These are phyloP conservation scores for Melanerpes formicivorus DNA, from an alignment of 2,113 vertebrate species.

Conservation along the genomic window DNA sequence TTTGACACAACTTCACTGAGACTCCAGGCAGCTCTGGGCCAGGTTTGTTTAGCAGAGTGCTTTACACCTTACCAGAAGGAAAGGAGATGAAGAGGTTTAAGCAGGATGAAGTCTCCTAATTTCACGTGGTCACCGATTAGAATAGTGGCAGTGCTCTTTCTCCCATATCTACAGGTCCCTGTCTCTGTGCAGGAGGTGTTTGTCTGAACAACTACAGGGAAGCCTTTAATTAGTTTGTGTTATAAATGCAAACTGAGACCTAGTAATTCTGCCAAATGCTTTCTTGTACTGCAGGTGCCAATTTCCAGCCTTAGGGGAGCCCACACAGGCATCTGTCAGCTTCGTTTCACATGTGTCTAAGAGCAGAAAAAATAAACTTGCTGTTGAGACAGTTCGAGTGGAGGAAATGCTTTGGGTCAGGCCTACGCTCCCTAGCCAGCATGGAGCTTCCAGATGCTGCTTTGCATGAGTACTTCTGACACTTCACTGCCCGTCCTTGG, in stretches of 20 bases:
- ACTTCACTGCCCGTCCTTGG: neutral
- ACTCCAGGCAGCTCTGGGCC: neutral
- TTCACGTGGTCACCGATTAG: neutral
- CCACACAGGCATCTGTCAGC: constrained; percentile 46
- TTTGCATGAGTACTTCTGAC: neutral
- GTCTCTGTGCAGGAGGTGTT: neutral
- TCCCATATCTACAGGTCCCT: neutral
- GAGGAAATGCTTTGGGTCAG: neutral
- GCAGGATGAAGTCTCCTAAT: neutral
- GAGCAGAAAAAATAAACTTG: neutral
- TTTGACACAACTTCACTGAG: neutral
- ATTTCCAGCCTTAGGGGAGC: constrained; percentile 47
- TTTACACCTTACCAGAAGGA: neutral
- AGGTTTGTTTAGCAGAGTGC: neutral
- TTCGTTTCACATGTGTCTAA: neutral
- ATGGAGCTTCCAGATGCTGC: neutral
- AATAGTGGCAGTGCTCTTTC: neutral
- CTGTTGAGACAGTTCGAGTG: neutral
- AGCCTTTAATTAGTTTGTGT: constrained; percentile 54
- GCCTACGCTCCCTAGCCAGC: neutral
- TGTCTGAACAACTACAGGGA: constrained; percentile 19
- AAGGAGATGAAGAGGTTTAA: neutral
- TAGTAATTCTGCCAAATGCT: constrained; percentile 43
- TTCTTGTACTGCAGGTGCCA: constrained; percentile 29
- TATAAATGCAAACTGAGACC: constrained; percentile 25